These are phyloP conservation scores for Kradibia gibbosae DNA, from an alignment of 1,140 invertebrate species.

Conservation along the genomic window DNA sequence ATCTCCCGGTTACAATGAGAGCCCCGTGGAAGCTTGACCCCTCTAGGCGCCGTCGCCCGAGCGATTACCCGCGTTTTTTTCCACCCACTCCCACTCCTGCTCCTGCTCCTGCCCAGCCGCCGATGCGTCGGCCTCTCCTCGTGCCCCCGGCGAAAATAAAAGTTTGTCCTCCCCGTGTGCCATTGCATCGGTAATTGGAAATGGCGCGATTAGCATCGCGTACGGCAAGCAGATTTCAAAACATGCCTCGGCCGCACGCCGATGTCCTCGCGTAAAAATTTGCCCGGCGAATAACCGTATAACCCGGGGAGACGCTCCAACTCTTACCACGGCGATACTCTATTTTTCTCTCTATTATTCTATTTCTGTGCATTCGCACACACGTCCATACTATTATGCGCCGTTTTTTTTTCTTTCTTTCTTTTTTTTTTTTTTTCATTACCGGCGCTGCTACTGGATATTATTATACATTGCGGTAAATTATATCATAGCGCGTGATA, in stretches of 20 bases:
- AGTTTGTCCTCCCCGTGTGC: background rate
- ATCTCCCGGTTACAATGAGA: conserved; percentile 1
- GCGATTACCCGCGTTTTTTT: background rate
- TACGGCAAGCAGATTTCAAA: conserved; percentile 1
- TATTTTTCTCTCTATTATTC: background rate
- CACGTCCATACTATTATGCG: background rate
- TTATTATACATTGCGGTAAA: background rate
- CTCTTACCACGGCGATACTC: background rate
- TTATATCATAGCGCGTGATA: background rate
- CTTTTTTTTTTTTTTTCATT: background rate
- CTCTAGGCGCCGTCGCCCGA: background rate
- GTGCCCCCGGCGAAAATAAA: background rate
- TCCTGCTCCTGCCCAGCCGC: too few relatives aligned
- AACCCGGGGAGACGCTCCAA: background rate
- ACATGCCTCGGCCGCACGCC: background rate
- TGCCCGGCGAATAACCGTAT: background rate
- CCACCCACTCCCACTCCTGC: too few relatives aligned
- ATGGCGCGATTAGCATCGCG: conserved; percentile 1
- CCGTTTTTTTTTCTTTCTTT: background rate
- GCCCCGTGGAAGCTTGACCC: background rate
- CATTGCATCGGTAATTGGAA: conserved; percentile 17
- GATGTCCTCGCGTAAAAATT: background rate
- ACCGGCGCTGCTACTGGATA: background rate
- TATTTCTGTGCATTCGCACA: too few relatives aligned
- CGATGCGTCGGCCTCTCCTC: background rate